Conservation (phyloP, 2,797 vertebrate species). For the Pangasius sanitwongsei region DNA sequence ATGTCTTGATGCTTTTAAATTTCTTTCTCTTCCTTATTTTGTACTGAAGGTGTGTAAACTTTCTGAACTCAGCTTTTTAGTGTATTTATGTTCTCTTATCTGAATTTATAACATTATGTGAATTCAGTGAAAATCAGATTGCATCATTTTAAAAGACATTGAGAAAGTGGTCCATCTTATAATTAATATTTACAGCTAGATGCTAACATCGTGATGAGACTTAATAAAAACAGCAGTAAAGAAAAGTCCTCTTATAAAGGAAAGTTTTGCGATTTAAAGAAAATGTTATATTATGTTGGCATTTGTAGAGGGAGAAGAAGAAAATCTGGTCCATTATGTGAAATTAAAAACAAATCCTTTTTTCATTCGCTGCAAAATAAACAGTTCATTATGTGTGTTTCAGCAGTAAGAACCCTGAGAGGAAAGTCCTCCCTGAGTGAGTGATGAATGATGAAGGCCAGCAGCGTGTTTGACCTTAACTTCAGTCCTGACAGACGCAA, state of each 20-base stretch:
- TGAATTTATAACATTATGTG: neutral
- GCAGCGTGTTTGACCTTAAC: conserved; percentile 13
- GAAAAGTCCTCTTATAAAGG: neutral
- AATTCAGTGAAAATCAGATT: neutral
- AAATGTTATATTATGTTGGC: neutral
- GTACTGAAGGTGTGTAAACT: neutral
- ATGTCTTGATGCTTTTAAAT: neutral
- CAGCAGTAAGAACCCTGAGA: neutral
- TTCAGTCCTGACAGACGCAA: neutral
- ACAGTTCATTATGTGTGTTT: neutral
- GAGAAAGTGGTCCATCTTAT: neutral
- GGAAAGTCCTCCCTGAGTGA: conserved; percentile 2
- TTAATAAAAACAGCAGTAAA: conserved; percentile 31
- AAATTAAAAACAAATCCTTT: neutral
- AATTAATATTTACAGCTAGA: conserved; percentile 29
- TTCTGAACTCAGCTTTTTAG: neutral
- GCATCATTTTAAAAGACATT: neutral
- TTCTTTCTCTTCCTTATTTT: neutral
- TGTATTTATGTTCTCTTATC: neutral
- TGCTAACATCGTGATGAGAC: conserved; percentile 48
- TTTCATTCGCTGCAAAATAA: neutral
- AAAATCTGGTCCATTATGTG: neutral
- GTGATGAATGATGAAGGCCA: conserved; percentile 21
- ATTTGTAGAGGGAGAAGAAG: neutral
- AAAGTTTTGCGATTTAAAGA: no score